Base-by-base conservation (phyloP, 2,888 invertebrate species). In the Macrophya annulata region DNA sequence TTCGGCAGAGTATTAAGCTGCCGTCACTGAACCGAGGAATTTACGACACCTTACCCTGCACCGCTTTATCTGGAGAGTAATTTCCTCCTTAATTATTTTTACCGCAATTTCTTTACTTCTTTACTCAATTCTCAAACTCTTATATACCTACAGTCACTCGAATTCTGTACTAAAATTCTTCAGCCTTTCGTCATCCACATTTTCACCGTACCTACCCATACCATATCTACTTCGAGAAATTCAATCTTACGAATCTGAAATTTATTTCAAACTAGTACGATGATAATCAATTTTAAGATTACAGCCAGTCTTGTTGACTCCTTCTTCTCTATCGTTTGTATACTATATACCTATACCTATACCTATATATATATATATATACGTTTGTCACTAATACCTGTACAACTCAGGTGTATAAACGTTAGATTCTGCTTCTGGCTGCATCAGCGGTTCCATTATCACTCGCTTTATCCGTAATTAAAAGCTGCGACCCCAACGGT, bases 1-100 rank as follows among this genome's bases (percentile, higher is more conserved):
- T 88, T 87, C 87, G 86, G 71, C 85, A 25, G 87, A 89, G 90
- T 90, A 90, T 90, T 90, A 90, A 90, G 90, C 88, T 89, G 88
- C 90, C 89, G 90, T 90, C 90, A 81, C 77, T 43, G 31, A 31
- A 48, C 48, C 65, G 12, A 21, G n/a, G 31, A 68, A 83, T 83
- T 83, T 71, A 83, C 83, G 65, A 51, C 83, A 37, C 48, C 68
- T 81, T 62, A 17, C 17, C 21, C 31, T 31, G 31, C 31, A 43
- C 65, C 77, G 77, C 81, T 81, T 81, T 81, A 81, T 81, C 81
- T 62, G 25, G 9, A 45, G 68, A 83, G 83, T 83, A 65, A 83
- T 83, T 83, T 45, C 83, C 15, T 83, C 65, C 83, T 83, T 83
- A 83, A 83, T 83, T 83, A 83, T 83, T 83, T 83, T 83, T 83